Evolutionary conservation across 92 coral and sea anemone species (phyloP).

Genomic region (Micromussa lordhowensis): DNA sequence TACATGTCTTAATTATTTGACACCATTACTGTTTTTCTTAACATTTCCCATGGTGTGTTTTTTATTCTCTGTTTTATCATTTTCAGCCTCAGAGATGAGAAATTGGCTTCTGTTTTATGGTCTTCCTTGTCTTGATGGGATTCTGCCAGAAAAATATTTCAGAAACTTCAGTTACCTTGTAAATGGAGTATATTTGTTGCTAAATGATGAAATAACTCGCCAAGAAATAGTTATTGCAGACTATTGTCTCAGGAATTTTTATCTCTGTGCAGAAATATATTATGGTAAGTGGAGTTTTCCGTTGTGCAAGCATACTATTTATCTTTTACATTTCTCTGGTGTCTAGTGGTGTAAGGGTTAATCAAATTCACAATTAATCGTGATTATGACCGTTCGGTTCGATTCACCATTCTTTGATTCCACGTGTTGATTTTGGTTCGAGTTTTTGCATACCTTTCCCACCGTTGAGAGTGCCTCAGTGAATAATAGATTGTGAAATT

Average conservation of each 20-base stretch:
- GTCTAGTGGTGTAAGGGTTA: too few species aligned
- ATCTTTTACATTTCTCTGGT: too few species aligned
- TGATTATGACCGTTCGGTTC: too few species aligned
- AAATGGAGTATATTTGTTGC: conserved; percentile 11
- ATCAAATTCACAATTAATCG: too few species aligned
- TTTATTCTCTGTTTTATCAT: background rate
- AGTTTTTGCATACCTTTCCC: too few species aligned
- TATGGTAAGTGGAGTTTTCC: conserved; percentile 19
- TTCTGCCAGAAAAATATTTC: conserved; percentile 37
- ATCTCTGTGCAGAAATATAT: conserved; percentile 10
- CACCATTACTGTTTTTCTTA: background rate
- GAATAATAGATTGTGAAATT: too few species aligned
- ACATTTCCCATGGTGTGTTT: background rate
- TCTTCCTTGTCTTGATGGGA: conserved; percentile 31
- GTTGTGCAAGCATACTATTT: too few species aligned
- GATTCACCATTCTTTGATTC: too few species aligned
- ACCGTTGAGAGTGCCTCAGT: too few species aligned
- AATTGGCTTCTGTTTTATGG: conserved; percentile 44
- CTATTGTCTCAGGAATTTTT: conserved; percentile 34
- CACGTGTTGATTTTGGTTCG: too few species aligned
- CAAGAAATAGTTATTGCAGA: conserved; percentile 3
- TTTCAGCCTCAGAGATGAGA: conserved; percentile 34
- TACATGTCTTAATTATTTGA: background rate
- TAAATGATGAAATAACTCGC: conserved; percentile 26
- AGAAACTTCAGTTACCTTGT: conserved; percentile 21